A percentile compares a stretch with the other conserved stretches of the same genome.
These are phyloP conservation scores for Nasua narica DNA, from an alignment of 2,797 vertebrate genomes.

Conservation along the genomic window DNA sequence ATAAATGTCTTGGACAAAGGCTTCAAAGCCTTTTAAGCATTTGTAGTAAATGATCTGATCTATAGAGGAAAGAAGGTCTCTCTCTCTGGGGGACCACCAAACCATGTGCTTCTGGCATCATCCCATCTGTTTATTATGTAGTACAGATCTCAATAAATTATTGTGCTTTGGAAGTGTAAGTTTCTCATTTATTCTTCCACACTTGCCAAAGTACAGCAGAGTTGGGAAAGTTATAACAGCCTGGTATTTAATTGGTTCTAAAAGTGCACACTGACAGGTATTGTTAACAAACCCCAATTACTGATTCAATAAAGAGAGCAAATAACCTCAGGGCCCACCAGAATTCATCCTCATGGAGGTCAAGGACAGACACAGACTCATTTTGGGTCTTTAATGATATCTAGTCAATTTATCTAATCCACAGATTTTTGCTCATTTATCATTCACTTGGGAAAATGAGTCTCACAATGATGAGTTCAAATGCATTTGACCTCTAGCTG, in stretches of 20 bases:
- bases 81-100: background rate
- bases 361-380: background rate
- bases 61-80: slow-evolving; percentile 19
- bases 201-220: background rate
- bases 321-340: background rate
- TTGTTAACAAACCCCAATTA: slow-evolving; percentile 14
- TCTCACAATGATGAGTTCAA: background rate
- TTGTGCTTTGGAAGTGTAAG: background rate
- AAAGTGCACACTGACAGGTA: background rate
- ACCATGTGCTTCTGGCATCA: slow-evolving; percentile 17
- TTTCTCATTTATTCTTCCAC: slow-evolving; percentile 14
- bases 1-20: slow-evolving; percentile 39
- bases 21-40: slow-evolving; percentile 43
- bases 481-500: background rate
- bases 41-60: slow-evolving; percentile 31
- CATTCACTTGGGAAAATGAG: background rate
- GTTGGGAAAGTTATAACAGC: background rate
- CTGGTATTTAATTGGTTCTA: slow-evolving; percentile 13
- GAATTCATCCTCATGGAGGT: background rate
- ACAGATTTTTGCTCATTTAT: background rate
- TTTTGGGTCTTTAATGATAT: background rate
- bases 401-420: background rate
- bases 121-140: slow-evolving; percentile 28
- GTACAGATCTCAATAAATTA: slow-evolving; percentile 49
- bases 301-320: background rate